Evolutionary conservation across 2,113 vertebrate genomes (phyloP), one percentile per base, ranked within the genome.

Genomic region (Ceyx margarethae): DNA sequence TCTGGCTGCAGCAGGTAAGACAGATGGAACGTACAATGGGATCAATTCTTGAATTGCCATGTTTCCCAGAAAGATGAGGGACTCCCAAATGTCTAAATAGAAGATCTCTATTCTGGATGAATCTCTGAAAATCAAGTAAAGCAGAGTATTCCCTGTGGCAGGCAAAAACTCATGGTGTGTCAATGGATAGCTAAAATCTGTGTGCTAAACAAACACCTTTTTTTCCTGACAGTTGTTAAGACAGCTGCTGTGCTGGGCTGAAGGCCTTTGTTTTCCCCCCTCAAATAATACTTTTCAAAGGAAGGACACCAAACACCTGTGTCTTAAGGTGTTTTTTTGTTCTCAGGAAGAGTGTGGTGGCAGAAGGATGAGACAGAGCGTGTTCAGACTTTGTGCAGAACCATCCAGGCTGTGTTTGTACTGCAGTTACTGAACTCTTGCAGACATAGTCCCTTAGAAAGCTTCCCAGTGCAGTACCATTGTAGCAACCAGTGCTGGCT

Each of bases 1-100:
- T 94, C 78, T 87, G 68, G 68, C 93, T 95, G 91, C 80, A 81
- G 53, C 85, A 95, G 96, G 96, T 97, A 93, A 96, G 87, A 62
- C 58, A 62, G 45, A 14, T 23, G 29, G 12, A 37, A 46, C 35
- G 13, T 21, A 48, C 11, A 50, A 10, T 15, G 23, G 3, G 6
- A 87, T 66, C 69, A 40, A 3, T 80, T 85, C 56, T 71, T 89
- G 45, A 93, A 66, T 15, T 58, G 46, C 51, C 37, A 28, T 31
- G 4, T 58, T 67, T 85, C 37, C 22, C 18, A 42, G 35, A 77
- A 92, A 85, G 29, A 10, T 73, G 21, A 35, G 19, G 37, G 40
- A 72, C 14, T 31, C 35, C 13, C 28, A 73, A 19, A 84, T 58
- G 60, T 16, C 29, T 61, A 43, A 45, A 20, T 35, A 10, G 23